These are phyloP conservation scores for Mythimna vitellina DNA, from an alignment of 2,888 invertebrate species.

Conservation along the genomic window DNA sequence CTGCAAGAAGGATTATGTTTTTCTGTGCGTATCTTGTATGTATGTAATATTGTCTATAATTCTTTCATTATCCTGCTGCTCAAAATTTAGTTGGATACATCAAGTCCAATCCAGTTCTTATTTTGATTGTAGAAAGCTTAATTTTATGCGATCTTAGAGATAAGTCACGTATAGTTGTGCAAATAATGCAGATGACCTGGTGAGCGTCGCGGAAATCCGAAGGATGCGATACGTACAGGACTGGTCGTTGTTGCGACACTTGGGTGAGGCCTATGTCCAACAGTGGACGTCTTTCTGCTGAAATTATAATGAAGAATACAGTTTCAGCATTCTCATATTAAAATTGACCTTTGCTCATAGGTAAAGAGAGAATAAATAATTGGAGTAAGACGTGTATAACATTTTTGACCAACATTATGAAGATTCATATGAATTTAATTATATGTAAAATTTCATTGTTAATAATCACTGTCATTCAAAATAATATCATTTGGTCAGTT, in stretches of 20 bases:
- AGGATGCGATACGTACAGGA: too few species aligned
- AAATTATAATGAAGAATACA: not conserved
- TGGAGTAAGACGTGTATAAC: not conserved
- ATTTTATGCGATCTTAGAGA: not conserved
- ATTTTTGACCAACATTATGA: not conserved
- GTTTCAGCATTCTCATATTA: not conserved
- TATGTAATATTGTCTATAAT: too few species aligned
- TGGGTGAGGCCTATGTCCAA: too few species aligned
- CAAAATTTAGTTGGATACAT: too few species aligned
- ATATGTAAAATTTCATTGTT: too few species aligned
- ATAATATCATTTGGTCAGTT: not conserved
- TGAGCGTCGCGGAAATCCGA: too few species aligned
- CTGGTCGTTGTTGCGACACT: too few species aligned
- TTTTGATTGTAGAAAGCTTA: not conserved
- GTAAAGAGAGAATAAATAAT: not conserved
- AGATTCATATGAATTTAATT: too few species aligned
- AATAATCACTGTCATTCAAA: not conserved
- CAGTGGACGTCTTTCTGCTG: too few species aligned
- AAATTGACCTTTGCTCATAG: not conserved
- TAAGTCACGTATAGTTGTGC: not conserved
- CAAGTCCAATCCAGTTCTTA: slow-evolving; percentile 19
- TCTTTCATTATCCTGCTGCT: too few species aligned
- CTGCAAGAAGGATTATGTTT: too few species aligned
- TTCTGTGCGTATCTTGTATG: too few species aligned
- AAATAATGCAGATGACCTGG: not conserved